Evolutionary conservation across 1,140 invertebrate genomes (phyloP).

Genomic region (Macrostomum lignano): DNA sequence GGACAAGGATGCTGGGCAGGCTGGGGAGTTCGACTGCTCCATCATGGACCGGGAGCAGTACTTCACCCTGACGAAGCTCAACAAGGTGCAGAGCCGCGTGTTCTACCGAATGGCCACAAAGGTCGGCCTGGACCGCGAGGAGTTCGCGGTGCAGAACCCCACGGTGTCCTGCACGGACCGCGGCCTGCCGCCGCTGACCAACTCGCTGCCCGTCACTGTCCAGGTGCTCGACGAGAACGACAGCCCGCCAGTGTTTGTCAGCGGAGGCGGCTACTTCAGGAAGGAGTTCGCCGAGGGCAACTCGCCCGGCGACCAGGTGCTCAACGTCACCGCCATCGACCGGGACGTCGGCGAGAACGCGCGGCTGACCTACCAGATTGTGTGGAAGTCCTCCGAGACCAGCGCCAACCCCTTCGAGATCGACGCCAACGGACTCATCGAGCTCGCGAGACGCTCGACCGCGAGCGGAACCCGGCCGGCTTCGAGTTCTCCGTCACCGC

Average conservation of each 20-base stretch:
- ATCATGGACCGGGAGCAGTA: conserved; percentile 8
- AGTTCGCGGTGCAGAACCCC: conserved; percentile 40
- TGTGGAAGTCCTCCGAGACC: no score
- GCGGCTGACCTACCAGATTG: conserved; percentile 10
- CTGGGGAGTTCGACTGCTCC: not conserved
- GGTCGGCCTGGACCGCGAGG: conserved; percentile 42
- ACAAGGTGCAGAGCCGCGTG: not conserved
- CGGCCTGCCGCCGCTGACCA: conserved; percentile 8
- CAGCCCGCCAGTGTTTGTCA: conserved; percentile 1
- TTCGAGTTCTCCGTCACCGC: conserved; percentile 10
- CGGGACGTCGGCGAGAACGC: conserved; percentile 1
- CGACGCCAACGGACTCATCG: conserved; percentile 53
- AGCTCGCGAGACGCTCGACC: conserved; percentile 34
- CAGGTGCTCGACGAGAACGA: conserved; percentile 49
- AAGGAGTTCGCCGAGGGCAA: conserved; percentile 6
- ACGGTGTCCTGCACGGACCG: conserved; percentile 45
- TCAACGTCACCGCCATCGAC: not conserved
- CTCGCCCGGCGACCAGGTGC: not conserved
- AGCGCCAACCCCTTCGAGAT: no score
- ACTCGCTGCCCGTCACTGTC: conserved; percentile 24
- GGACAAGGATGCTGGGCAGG: not conserved
- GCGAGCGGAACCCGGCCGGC: conserved; percentile 14
- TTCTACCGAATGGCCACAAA: conserved; percentile 8
- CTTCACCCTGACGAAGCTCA: conserved; percentile 5
- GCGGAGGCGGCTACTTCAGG: not conserved